phyloP scores from a whole-genome alignment of 2,888 invertebrate species.

The Hypsopygia costalis region DNA sequence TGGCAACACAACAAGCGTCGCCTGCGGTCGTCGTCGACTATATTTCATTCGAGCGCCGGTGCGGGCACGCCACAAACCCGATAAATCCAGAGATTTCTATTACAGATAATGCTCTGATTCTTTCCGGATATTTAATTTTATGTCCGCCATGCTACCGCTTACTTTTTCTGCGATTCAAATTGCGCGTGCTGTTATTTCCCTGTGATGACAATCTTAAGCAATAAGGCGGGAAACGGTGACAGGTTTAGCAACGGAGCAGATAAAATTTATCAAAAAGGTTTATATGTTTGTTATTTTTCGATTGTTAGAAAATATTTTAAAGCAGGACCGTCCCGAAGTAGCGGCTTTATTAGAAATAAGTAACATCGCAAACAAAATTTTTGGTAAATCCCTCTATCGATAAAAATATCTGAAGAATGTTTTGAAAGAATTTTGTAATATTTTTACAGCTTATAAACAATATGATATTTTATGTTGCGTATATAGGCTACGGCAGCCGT shows the following conservation, averaged over 20 bases:
- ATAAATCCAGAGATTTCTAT: slow-evolving; percentile 77
- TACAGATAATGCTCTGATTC: slow-evolving; percentile 72
- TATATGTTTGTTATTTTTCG: no score
- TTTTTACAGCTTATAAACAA: no score
- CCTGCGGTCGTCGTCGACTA: slow-evolving; percentile 49
- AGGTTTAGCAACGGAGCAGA: not conserved
- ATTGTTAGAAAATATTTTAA: no score
- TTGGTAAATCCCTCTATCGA: no score
- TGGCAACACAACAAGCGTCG: slow-evolving; percentile 23
- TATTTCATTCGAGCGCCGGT: slow-evolving; percentile 58
- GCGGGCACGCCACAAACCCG: slow-evolving; percentile 56
- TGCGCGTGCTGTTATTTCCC: slow-evolving; percentile 11
- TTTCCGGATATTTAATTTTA: slow-evolving; percentile 76
- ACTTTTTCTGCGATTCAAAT: slow-evolving; percentile 5
- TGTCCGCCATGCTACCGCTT: slow-evolving; percentile 26
- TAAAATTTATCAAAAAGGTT: no score
- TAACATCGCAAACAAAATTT: no score
- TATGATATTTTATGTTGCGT: no score
- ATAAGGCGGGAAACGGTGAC: slow-evolving; percentile 13
- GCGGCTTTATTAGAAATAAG: no score
- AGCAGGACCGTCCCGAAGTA: no score
- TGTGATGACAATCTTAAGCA: slow-evolving; percentile 18
- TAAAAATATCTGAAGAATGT: no score
- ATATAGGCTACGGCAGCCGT: no score
- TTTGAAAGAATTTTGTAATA: no score